Evolutionary conservation across 2,888 invertebrate species (phyloP).

Genomic region (Thereva unica): DNA sequence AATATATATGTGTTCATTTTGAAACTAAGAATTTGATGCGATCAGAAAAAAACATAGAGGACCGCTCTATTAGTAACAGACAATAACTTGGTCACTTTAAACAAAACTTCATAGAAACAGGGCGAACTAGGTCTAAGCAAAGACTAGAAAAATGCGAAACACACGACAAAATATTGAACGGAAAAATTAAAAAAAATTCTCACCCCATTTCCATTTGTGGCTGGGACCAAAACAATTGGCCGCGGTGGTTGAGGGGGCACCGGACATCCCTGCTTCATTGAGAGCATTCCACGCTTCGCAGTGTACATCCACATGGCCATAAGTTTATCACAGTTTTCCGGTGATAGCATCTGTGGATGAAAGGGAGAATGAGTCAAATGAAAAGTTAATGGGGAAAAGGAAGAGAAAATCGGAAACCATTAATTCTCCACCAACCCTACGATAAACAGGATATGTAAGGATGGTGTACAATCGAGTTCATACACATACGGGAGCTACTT

Average conservation of each 20-base stretch:
- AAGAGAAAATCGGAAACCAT: background rate
- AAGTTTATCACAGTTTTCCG: slow-evolving; percentile 50
- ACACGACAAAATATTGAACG: slow-evolving; percentile 5
- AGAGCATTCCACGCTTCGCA: slow-evolving; percentile 47
- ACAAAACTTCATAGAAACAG: background rate
- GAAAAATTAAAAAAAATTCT: slow-evolving; percentile 39
- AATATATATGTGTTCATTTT: no score
- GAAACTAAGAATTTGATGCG: no score
- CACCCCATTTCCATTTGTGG: slow-evolving; percentile 48
- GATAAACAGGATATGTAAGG: no score
- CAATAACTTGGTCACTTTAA: no score
- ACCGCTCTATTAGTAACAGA: no score
- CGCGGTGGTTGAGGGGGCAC: slow-evolving; percentile 40
- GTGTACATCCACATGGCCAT: slow-evolving; percentile 54
- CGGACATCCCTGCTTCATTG: slow-evolving; percentile 18
- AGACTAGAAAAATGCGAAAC: background rate
- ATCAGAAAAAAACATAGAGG: no score
- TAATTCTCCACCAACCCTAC: background rate
- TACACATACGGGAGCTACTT: background rate
- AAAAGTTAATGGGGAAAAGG: slow-evolving; percentile 11
- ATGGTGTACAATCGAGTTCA: background rate
- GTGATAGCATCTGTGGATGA: slow-evolving; percentile 39
- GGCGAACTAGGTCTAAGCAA: no score
- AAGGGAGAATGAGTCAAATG: background rate
- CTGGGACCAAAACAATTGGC: slow-evolving; percentile 55